phyloP scores from a whole-genome alignment of 1,140 invertebrate genomes.

The Uloborus diversus region DNA sequence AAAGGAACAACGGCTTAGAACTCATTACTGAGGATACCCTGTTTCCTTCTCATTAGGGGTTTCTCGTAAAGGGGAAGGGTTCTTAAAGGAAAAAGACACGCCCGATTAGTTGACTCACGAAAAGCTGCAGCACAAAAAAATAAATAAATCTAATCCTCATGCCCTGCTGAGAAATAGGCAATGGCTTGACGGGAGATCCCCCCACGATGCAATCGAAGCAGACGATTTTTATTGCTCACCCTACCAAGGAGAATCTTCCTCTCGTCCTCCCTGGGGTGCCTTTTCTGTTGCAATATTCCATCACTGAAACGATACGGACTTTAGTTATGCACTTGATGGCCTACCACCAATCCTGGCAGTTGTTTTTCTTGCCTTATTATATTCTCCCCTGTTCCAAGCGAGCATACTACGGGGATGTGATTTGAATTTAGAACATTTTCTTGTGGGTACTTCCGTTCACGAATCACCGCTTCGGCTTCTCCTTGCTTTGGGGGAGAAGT shows the following conservation, averaged over 20 bases:
- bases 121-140: not conserved
- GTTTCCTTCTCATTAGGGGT: not conserved
- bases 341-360: too few species aligned
- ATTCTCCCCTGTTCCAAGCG: too few species aligned
- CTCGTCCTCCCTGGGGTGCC: conserved; percentile 12
- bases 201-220: conserved; percentile 1
- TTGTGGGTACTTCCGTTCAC: too few species aligned
- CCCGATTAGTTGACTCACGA: not conserved
- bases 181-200: not conserved
- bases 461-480: too few species aligned
- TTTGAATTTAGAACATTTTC: too few species aligned
- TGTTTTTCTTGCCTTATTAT: too few species aligned
- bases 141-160: not conserved
- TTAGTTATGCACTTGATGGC: too few species aligned
- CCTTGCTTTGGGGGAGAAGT: too few species aligned
- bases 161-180: not conserved
- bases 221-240: conserved; percentile 37
- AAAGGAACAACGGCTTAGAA: not conserved
- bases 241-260: conserved; percentile 21
- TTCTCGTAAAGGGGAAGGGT: not conserved
- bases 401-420: too few species aligned
- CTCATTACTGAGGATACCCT: not conserved
- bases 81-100: not conserved
- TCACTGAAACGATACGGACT: too few species aligned
- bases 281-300: too few species aligned